Base-by-base conservation (phyloP, 64 coral and sea anemone genomes). In the Stylophora pistillata region DNA sequence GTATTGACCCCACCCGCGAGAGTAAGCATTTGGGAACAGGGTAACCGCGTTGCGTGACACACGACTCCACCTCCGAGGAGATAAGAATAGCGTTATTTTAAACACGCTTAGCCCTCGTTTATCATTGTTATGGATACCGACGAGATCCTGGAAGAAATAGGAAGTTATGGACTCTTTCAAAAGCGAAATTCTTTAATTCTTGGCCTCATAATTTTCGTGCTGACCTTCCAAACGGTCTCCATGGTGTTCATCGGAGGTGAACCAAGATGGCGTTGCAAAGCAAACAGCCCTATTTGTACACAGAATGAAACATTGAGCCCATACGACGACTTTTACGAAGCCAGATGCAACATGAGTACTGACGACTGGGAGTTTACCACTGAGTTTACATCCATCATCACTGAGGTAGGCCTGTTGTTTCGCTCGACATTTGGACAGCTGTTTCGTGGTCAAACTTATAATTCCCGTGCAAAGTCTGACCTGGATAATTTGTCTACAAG, bases 241-340 rank as follows among this genome's bases (percentile, higher is more conserved):
- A 91, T 98, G 92, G 89, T 94, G n/a, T 98, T 98, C 20, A 94
- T 98, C 58, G 92, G 92, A 13, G 93, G 86, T 4, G 92, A 98
- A 27, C 92, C 93, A 27, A 74, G 89, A 53, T 98, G 96, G 96
- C 77, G 73, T 5, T 98, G 96, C 56, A 14, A 29, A 1, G 56
- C 13, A n/a, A 81, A 88, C 14, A 91, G 91, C 32, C 47, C 37
- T 18, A 54, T 76, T 17, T 98, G 96, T n/a, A 89, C 47, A 30
- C 73, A 52, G 23, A 98, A 94, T 28, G 89, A 71, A 3, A 94
- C 96, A 15, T 78, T 98, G 56, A 72, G 60, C 4, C 25, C 54
- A 9, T 78, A 31, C 34, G 81, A 98, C 65, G 66, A 55, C 6
- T 76, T 81, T 71, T 98, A 94, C 66, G 73, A 90, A 27, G 86